Percentiles rank a stretch among this genome's conserved stretches.
These are phyloP conservation scores for Hycleus cichorii DNA, from an alignment of 1,140 invertebrate species.

Conservation along the genomic window DNA sequence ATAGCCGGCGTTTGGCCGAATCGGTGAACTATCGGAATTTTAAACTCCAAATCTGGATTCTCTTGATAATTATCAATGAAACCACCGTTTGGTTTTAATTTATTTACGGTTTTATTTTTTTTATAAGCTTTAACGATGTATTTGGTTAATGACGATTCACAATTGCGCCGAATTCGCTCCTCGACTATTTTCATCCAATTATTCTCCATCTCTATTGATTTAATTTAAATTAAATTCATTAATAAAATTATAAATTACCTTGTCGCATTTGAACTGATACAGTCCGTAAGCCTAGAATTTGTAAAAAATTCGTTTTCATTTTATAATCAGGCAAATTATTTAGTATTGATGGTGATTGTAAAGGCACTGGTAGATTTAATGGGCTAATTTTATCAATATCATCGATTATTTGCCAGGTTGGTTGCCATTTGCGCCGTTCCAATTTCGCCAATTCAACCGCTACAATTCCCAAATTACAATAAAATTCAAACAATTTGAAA, in stretches of 20 bases:
- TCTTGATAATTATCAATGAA: slow-evolving; percentile 6
- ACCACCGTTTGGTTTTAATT: slow-evolving; percentile 10
- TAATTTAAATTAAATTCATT: neutral
- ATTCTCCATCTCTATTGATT: slow-evolving; percentile 31
- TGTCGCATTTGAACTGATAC: slow-evolving; percentile 22
- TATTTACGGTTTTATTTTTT: slow-evolving; percentile 9
- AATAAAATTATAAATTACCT: slow-evolving; percentile 22
- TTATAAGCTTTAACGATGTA: slow-evolving; percentile 26
- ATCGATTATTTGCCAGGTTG: slow-evolving; percentile 13
- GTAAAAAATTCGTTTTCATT: slow-evolving; percentile 32
- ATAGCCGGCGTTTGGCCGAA: slow-evolving; percentile 3
- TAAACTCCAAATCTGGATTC: slow-evolving; percentile 17
- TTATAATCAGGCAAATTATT: slow-evolving; percentile 29
- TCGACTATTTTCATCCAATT: slow-evolving; percentile 35
- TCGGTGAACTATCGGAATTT: slow-evolving; percentile 24
- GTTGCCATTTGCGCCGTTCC: slow-evolving; percentile 33
- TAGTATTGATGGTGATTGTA: slow-evolving; percentile 26
- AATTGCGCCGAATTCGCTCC: slow-evolving; percentile 30
- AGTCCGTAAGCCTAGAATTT: slow-evolving; percentile 26
- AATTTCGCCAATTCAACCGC: slow-evolving; percentile 33
- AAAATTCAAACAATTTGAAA: neutral
- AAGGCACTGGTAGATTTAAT: slow-evolving; percentile 36
- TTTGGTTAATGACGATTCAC: slow-evolving; percentile 29
- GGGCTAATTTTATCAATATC: slow-evolving; percentile 19
- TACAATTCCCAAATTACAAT: slow-evolving; percentile 2